These are phyloP conservation scores for Dysidea cf. avara DNA, from an alignment of 37 sponge, comb jelly and placozoan species.

Conservation along the genomic window DNA sequence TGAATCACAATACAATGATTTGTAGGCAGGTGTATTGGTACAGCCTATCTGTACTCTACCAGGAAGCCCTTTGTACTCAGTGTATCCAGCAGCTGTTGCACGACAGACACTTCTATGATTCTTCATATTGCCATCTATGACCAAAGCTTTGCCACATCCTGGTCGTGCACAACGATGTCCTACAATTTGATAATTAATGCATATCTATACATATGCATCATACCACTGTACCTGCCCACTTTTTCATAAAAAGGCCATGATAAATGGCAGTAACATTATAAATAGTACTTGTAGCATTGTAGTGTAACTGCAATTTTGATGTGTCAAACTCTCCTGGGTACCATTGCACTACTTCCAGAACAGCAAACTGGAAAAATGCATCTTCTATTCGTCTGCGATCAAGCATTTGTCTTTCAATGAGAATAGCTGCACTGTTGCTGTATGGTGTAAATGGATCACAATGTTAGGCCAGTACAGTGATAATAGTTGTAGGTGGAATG, in stretches of 20 bases:
- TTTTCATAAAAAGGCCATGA: slow-evolving; percentile 25
- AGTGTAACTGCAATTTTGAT: slow-evolving; percentile 1
- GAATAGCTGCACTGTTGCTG: no score
- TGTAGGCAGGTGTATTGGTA: slow-evolving; percentile 9
- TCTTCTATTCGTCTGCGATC: slow-evolving; percentile 41
- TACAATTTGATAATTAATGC: background rate
- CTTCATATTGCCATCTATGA: no score
- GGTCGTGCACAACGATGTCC: slow-evolving; percentile 6
- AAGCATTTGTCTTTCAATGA: background rate
- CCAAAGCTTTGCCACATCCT: slow-evolving; percentile 7
- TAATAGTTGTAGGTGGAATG: no score
- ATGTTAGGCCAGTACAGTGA: no score
- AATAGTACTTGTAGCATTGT: background rate
- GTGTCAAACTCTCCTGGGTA: slow-evolving; percentile 13
- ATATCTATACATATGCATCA: no score
- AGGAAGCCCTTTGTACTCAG: slow-evolving; percentile 7
- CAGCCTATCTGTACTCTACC: slow-evolving; percentile 16
- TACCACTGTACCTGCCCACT: slow-evolving; percentile 24
- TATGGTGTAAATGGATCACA: no score
- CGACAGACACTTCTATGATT: slow-evolving; percentile 17
- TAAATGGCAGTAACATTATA: background rate
- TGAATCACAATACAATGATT: slow-evolving; percentile 5
- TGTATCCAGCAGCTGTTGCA: slow-evolving; percentile 18
- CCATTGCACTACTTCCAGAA: slow-evolving; percentile 15
- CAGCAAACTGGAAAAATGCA: slow-evolving; percentile 31